Evolutionary conservation across 2,113 vertebrate genomes (phyloP).

Genomic region (Engystomops pustulosus): DNA sequence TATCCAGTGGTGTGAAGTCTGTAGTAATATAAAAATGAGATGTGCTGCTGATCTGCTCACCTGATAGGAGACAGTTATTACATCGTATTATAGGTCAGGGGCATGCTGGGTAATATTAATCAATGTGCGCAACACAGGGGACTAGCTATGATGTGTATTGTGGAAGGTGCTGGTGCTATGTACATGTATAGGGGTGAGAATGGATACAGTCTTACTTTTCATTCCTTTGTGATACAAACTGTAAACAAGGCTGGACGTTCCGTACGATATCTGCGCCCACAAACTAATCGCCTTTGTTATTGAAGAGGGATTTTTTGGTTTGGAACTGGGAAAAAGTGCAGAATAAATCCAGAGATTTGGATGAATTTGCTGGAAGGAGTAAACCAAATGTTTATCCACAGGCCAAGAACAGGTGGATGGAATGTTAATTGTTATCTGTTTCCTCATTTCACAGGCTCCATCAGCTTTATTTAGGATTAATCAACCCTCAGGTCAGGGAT

Average conservation of each 20-base stretch:
- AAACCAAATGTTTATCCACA: neutral
- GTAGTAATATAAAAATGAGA: neutral
- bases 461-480: constrained; percentile 24
- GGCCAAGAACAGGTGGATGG: constrained; percentile 34
- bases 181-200: too few species aligned
- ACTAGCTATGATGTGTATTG: neutral
- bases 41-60: neutral
- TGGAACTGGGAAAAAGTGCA: neutral
- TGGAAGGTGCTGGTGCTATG: too few species aligned
- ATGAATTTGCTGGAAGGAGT: neutral
- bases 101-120: constrained; percentile 4
- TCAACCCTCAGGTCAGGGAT: neutral
- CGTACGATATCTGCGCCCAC: neutral
- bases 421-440: constrained; percentile 33
- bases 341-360: neutral
- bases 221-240: too few species aligned
- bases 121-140: neutral
- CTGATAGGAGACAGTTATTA: neutral
- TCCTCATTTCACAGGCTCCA: neutral
- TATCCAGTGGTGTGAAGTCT: neutral
- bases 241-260: neutral
- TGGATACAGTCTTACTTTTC: too few species aligned
- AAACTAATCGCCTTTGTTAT: neutral
- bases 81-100: neutral
- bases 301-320: neutral